Base-by-base conservation (phyloP, 64 coral and sea anemone genomes). In the Montipora capricornis region DNA sequence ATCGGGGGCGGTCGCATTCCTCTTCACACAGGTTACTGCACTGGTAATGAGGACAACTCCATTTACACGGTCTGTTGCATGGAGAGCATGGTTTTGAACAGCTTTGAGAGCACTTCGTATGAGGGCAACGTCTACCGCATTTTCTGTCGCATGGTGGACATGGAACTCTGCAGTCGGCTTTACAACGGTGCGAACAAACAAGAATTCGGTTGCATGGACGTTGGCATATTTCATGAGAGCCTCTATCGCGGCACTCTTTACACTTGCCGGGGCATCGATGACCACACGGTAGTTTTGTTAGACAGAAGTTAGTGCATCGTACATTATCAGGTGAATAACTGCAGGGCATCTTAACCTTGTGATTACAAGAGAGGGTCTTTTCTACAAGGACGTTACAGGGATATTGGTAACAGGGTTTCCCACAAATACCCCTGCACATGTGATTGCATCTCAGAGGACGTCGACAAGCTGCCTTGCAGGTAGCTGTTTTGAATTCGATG, bases 21-120 rank as follows among this genome's bases (percentile, higher is more conserved):
- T 95, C 94, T 62, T 62, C 79, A 45, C 94, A 95, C 15, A 89
- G 80, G 44, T 95, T 95, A 8, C 88, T 95, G 22, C 89, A 95
- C 78, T 92, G 83, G 52, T 88, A 74, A 47, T 95, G 94, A 76
- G 89, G 75, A 49, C 94, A 92, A 6, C 66, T 76, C 77, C 58
- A 95, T 2, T 57, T 79, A 44, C 94, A 95, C 0, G 89, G 89
- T 19, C 75, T 8, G 11, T 2, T 52, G 68, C 94, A 95, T 13
- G 90, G 47, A 3, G 75, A 61, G 46, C 94, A 95, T 3, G 64
- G 61, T 44, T 92, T 50, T 37, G 62, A 91, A 52, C 94, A 95
- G 6, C 47, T 19, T 15, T 67, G 64, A 10, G 78, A 71, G 55
- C 90, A 95, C n/a, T 62, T 91, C 20, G 13, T 55, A 19, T 95